Evolutionary conservation across 2,113 vertebrate species (phyloP), one percentile per base, ranked within the genome.

Genomic region (Phyllopteryx taeniolatus): DNA sequence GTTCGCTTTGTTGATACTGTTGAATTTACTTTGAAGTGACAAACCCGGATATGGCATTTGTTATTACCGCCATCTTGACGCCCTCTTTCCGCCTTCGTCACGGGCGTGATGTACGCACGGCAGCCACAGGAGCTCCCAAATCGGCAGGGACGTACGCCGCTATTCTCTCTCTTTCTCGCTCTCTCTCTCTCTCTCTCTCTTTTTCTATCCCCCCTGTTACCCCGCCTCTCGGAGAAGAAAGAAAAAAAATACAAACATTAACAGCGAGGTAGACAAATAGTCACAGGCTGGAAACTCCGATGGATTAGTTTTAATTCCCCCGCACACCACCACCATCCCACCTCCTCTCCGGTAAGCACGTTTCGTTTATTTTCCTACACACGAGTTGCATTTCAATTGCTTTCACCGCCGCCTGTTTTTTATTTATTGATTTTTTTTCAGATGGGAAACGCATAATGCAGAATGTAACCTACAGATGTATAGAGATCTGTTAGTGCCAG

Each of bases 81-180:
- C 54, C 67, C 11, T 31, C n/a, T 57, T 42, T 77, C 56, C 35
- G 71, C 79, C 70, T 1, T 80, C 84, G 85, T 88, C 88, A 85
- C 89, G 31, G 59, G 31, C 90, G 85, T 92, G 35, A 90, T 84
- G 89, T 89, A 91, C 84, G 86, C 86, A 87, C 86, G 79, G 89
- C 83, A 79, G 90, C 84, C 86, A 88, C 88, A 82, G 90, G 88
- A 86, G 79, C 89, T 87, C 80, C 86, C 70, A 80, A 65, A 76
- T 85, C 85, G 76, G 80, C 76, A 78, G 83, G 84, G 81, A 84
- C 82, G 79, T 71, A 71, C 76, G 70, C 84, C 84, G 89, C 77
- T 89, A 66, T 78, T 76, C 88, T 78, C 86, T 73, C 73, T 62
- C 77, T 44, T 20, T 5, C 42, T 22, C 42, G n/a, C 10, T 63